Base-by-base conservation (phyloP, 2,113 vertebrate species). In the Saccopteryx bilineata region DNA sequence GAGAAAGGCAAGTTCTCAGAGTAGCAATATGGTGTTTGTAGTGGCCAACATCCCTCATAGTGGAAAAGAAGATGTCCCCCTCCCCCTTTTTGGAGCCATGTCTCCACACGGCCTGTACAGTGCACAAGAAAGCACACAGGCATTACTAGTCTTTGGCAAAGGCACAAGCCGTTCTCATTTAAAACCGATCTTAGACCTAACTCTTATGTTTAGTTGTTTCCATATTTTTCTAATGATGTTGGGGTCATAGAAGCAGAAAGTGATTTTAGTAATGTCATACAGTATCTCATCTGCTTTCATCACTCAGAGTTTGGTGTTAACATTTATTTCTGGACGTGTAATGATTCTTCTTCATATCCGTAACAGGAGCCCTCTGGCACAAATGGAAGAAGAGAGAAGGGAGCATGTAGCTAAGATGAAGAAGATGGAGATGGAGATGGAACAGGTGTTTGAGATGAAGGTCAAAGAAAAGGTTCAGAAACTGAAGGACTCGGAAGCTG, bases 371-470 rank as follows among this genome's bases (percentile, higher is more conserved):
- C 99, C 99, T 0, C 97, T 99, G 97, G 99, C 99, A 95, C 99
- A 99, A 97, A 99, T 99, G 99, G 99, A 99, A 97, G 99, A 99
- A 97, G 99, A 99, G 97, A 98, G 99, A 96, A 98, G 99, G 94
- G 99, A 99, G 95, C 99, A 99, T 12, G 99, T 99, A 97, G 96
- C 99, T 61, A 99, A 99, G 98, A 99, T 99, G 99, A 99, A 99
- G 97, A 99, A 99, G 97, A 99, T 99, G 99, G 99, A 99, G 97
- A 99, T 99, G 99, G 99, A 99, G 96, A 99, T 99, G 99, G 99
- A 99, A 72, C 99, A 99, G 97, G 99, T 99, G 96, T 99, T 99
- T 96, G 99, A 99, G 97, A 99, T 99, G 99, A 99, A 99, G 98
- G 99, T 99, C 97, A 99, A 99, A 98, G 99, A 99, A 96, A 99